Evolutionary conservation across 2,113 vertebrate genomes (phyloP), one percentile per base, ranked within the genome.

Genomic region (Phaethornis superciliosus): DNA sequence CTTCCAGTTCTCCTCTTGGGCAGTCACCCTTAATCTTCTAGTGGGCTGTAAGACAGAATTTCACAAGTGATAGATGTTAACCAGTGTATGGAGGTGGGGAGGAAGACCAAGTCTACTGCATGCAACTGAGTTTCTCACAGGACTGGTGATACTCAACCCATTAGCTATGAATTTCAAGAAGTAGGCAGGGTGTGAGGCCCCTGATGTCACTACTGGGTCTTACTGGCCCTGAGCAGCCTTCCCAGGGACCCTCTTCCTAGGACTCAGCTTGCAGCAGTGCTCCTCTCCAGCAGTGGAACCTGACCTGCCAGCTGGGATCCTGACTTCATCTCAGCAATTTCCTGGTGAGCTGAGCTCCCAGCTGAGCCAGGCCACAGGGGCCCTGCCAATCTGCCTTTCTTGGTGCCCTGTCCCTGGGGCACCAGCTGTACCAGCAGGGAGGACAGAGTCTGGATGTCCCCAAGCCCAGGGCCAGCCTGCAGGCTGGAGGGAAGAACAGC

Each of bases 11-110:
- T 77, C 47, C 35, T 0, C 4, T 10, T 67, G 47, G 26, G 47
- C 23, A 35, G 52, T 44, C 54, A 80, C 59, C 30, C 59, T 85
- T 37, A 32, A 46, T 83, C 76, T 78, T 95, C 64, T 75, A 51
- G n/a, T 4, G 35, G 37, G 11, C 81, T 93, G 79, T 19, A 85
- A 68, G 49, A 90, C 64, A 90, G 65, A 81, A 82, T 85, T 81
- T 72, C 75, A 85, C 63, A 85, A 68, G 59, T 10, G 44, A 30
- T 30, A 55, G 28, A 17, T 85, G 15, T 63, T 81, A 59, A 54
- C 37, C 1, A 2, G 24, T 7, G 30, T 2, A 21, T 7, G 30
- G 28, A 49, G 11, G 23, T 14, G 14, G 6, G 12, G 10, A 15
- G 13, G 12, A 70, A 46, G 47, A 11, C 4, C 11, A 56, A 62